A percentile compares a stretch with the other conserved stretches of the same genome.
Evolutionary conservation across 92 coral and sea anemone species (phyloP).

Genomic region (Porites cylindrica): DNA sequence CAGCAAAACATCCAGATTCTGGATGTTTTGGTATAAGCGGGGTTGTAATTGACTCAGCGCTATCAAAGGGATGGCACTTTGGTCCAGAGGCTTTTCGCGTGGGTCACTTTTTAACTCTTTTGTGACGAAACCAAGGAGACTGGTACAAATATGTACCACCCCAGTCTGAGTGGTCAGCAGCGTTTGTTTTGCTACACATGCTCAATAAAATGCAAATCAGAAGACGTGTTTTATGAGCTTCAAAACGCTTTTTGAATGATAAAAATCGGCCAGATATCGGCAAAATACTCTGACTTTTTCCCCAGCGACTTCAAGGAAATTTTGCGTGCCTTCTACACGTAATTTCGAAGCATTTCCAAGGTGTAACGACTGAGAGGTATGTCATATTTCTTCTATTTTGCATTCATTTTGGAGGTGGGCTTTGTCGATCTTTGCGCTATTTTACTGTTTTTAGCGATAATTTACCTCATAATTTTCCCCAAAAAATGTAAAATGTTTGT

Average conservation of each 20-base stretch:
- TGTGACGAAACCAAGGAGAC: conserved; percentile 12
- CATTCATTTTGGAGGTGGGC: background rate
- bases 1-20: too few species aligned
- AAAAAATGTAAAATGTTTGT: background rate
- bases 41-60: too few species aligned
- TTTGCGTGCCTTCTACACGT: background rate
- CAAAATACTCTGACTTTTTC: background rate
- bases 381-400: conserved; percentile 3
- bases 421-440: background rate
- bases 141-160: conserved; percentile 5
- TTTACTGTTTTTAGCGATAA: conserved; percentile 2
- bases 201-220: background rate
- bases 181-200: background rate
- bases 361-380: background rate
- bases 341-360: background rate
- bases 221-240: background rate
- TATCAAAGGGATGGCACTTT: too few species aligned
- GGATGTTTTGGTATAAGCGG: too few species aligned
- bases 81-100: too few species aligned
- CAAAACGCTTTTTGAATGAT: conserved; percentile 10
- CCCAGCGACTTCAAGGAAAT: background rate
- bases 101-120: background rate
- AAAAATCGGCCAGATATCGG: background rate
- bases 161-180: conserved; percentile 12
- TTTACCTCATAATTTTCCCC: conserved; percentile 9